Percentiles rank a stretch among this genome's conserved stretches.
Evolutionary conservation across 2,113 vertebrate genomes (phyloP).

Genomic region (Elephas maximus): DNA sequence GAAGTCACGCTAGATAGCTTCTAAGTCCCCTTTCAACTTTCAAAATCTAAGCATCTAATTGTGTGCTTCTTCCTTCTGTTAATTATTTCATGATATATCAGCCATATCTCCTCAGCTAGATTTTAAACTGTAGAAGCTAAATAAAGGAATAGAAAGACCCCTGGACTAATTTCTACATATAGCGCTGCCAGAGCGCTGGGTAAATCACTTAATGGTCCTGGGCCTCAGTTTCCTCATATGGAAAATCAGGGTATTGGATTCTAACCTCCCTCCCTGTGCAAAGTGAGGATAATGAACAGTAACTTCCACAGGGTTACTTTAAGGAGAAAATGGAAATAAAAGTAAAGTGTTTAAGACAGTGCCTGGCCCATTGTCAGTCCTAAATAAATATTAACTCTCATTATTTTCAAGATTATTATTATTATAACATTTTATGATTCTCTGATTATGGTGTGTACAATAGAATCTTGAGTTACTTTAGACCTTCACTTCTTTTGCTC

Average conservation of each 20-base stretch:
- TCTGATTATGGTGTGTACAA: neutral
- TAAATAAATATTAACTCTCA: neutral
- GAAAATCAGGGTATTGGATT: neutral
- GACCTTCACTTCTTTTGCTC: neutral
- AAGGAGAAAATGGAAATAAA: neutral
- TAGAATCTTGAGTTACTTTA: neutral
- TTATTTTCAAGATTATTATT: neutral
- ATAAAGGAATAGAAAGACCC: neutral
- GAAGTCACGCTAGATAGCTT: neutral
- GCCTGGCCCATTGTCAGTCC: neutral
- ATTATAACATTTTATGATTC: neutral
- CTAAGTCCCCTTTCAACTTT: neutral
- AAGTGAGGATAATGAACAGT: neutral
- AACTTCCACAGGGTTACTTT: neutral
- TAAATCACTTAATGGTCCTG: neutral
- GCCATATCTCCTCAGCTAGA: neutral
- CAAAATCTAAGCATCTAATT: slow-evolving; percentile 51
- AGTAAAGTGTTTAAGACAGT: neutral
- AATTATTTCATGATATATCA: slow-evolving; percentile 34
- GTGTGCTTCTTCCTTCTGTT: neutral
- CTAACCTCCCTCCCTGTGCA: neutral
- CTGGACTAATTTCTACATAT: neutral
- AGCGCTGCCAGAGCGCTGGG: neutral
- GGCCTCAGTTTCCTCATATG: neutral
- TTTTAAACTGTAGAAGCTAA: slow-evolving; percentile 53